Percentiles rank a stretch among this genome's conserved stretches.
Conservation (phyloP, 2,888 invertebrate genomes). For the Ischnura elegans region DNA sequence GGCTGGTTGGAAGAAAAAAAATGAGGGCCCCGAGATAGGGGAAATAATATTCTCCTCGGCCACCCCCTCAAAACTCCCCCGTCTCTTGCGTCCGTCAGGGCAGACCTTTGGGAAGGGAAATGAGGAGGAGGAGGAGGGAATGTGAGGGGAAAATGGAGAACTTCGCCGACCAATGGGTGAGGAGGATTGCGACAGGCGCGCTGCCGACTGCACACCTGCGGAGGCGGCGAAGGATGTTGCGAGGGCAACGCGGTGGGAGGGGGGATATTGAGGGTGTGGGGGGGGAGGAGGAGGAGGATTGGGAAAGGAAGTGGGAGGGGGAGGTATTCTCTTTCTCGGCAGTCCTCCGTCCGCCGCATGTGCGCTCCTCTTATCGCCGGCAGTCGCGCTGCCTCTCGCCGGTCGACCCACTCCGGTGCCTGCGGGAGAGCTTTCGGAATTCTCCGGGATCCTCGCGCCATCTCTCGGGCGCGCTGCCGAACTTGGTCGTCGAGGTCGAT, state of each 20-base stretch:
- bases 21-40: conserved; percentile 13
- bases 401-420: neutral
- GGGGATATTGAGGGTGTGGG: neutral
- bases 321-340: neutral
- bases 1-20: conserved; percentile 46
- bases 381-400: neutral
- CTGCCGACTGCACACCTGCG: conserved; percentile 61
- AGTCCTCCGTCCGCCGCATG: neutral
- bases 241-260: neutral
- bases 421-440: neutral
- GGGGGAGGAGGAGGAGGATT: neutral
- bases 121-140: neutral
- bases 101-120: neutral
- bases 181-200: conserved; percentile 57
- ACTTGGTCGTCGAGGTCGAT: neutral
- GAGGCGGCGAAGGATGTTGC: conserved; percentile 39
- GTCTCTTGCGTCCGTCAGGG: neutral
- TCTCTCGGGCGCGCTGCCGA: neutral
- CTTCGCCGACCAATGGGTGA: conserved; percentile 45
- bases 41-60: neutral
- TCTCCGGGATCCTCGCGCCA: conserved; percentile 1
- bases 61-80: neutral
- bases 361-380: neutral
- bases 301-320: neutral
- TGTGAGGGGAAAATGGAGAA: neutral